Evolutionary conservation across 23 tunicate genomes (phyloP), one percentile per base, ranked within the genome.

Genomic region (Corella eumyota): DNA sequence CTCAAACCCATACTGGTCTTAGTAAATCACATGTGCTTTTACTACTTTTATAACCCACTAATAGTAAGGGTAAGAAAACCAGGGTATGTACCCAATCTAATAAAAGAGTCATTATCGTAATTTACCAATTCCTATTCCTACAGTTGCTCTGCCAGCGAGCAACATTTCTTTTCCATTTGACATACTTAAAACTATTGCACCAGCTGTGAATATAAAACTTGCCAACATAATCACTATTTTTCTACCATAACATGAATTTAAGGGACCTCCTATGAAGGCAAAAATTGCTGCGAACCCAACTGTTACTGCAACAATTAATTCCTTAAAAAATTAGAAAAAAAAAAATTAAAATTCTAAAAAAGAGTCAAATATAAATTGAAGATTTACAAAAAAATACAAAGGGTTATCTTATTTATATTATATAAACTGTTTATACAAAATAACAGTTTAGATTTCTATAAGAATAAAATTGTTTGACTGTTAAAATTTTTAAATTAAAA

Each of bases 241-340:
- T 3, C 98, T 65, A 0, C 98, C 98, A 23, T 49, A 30, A 33
- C 55, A 32, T 17, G 66, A 47, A 46, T 92, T 92, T 25, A 83
- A 28, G 24, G 70, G 58, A 24, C 98, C 81, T 19, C 85, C 93
- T 35, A 92, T 25, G 0, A 92, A 35, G 0, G 98, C 70, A 61
- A 92, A 92, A 3, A 92, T 25, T 49, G 92, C 98, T 20, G 98
- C 98, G 65, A 60, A 76, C 0, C 85, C 93, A 58, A 92, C 81
- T 1, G 98, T 83, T 11, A 92, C 67, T 1, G 98, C 58, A 15
- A 92, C 88, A 13, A 92, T 63, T 27, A 92, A 67, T 55, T 92
- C 98, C 76, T 81, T 29, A 6, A 7, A 67, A 52, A 9, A 26
- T 7, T 25, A 27, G 25, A 11, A 9, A 15, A 40, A 40, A 40